phyloP scores from a whole-genome alignment of 2,113 vertebrate genomes.

The Mastomys coucha region DNA sequence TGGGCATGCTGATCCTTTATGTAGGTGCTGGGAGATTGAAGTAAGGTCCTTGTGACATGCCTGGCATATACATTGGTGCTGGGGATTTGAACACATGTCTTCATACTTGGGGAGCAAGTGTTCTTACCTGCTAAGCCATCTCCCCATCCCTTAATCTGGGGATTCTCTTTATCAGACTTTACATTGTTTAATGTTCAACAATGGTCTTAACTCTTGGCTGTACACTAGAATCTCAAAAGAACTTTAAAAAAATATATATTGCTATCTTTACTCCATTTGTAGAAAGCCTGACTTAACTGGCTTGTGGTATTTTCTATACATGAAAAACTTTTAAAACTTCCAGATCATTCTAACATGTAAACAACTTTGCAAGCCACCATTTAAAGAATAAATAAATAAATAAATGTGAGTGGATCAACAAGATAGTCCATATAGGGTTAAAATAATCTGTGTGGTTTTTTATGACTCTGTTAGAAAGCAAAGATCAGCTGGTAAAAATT shows the following conservation, averaged over 20 bases:
- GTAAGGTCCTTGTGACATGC: neutral
- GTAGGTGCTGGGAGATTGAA: neutral
- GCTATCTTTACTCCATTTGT: conserved; percentile 41
- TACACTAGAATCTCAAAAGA: conserved; percentile 38
- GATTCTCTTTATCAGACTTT: conserved; percentile 44
- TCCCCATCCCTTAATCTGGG: neutral
- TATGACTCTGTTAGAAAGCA: conserved; percentile 24
- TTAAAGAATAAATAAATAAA: neutral
- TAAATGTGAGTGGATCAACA: neutral
- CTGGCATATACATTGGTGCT: neutral
- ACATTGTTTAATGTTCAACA: conserved; percentile 57
- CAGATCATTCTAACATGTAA: conserved; percentile 55
- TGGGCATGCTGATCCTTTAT: neutral
- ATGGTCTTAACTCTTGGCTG: conserved; percentile 33
- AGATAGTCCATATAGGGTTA: conserved; percentile 21
- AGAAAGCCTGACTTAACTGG: conserved; percentile 61
- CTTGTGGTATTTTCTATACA: conserved; percentile 43
- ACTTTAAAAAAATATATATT: neutral
- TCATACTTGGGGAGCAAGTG: neutral
- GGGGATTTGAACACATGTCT: neutral
- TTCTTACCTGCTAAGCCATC: neutral
- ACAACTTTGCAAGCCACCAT: conserved; percentile 39
- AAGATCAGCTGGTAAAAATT: conserved; percentile 8
- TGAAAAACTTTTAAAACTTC: conserved; percentile 55
- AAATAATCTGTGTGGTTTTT: conserved; percentile 3